Percentiles rank a stretch among this genome's conserved stretches.
phyloP scores from a whole-genome alignment of 2,797 vertebrate species.

The Oreochromis mossambicus region DNA sequence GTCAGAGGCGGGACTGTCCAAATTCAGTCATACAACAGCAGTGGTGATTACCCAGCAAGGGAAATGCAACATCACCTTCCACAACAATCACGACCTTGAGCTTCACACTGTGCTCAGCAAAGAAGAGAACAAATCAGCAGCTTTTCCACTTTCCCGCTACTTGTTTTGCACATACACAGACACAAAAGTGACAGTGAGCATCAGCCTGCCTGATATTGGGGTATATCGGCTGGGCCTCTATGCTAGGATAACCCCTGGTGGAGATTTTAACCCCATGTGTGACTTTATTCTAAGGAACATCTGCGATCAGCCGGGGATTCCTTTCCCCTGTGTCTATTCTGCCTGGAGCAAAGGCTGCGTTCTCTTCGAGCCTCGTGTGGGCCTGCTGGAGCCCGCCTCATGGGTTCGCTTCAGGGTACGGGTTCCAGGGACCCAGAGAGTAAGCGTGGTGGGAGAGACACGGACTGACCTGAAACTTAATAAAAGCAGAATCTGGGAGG shows the following conservation, averaged over 20 bases:
- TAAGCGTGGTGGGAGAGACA: conserved; percentile 70
- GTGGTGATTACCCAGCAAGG: conserved; percentile 75
- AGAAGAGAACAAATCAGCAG: conserved; percentile 18
- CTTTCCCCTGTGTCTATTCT: conserved; percentile 76
- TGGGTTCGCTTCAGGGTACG: conserved; percentile 79
- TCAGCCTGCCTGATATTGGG: conserved; percentile 64
- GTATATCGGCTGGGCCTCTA: conserved; percentile 77
- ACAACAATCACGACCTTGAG: conserved; percentile 43
- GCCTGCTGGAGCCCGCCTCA: conserved; percentile 67
- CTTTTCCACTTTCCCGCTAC: conserved; percentile 67
- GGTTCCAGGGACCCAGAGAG: conserved; percentile 69
- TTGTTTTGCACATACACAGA: conserved; percentile 77
- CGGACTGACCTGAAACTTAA: conserved; percentile 70
- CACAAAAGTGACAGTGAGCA: conserved; percentile 77
- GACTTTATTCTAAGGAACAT: conserved; percentile 76
- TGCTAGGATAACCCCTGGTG: conserved; percentile 42
- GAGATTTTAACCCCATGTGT: conserved; percentile 75
- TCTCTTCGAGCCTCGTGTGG: conserved; percentile 78
- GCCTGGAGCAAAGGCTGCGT: conserved; percentile 78
- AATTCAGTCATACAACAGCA: conserved; percentile 73
- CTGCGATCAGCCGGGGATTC: conserved; percentile 53
- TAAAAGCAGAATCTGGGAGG: conserved; percentile 79
- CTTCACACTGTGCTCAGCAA: conserved; percentile 63
- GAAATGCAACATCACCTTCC: conserved; percentile 82
- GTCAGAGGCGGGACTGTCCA: conserved; percentile 63